Conservation (phyloP, 2,797 vertebrate species). For the Myotis vivesi region DNA sequence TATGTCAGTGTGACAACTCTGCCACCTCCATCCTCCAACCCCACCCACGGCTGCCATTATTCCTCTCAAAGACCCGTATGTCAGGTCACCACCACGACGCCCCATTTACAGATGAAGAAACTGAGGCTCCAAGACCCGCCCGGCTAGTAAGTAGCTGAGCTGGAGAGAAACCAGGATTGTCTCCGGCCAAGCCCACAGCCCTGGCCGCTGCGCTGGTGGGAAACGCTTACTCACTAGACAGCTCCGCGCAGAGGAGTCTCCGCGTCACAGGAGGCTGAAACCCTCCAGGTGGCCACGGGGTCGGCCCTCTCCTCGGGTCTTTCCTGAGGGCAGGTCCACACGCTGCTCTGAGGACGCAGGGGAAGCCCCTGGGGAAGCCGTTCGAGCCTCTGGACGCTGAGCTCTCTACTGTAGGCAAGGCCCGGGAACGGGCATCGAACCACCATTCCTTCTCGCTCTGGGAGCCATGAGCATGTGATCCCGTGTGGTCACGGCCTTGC, state of each 20-base stretch:
- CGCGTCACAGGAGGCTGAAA: neutral
- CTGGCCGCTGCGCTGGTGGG: neutral
- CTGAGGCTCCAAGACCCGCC: neutral
- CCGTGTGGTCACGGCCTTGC: neutral
- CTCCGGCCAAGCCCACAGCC: too few species aligned
- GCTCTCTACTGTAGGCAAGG: too few species aligned
- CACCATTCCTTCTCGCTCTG: neutral
- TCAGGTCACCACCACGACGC: too few species aligned
- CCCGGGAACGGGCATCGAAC: too few species aligned
- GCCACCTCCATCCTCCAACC: neutral
- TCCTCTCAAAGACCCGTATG: neutral
- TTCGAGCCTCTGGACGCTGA: neutral
- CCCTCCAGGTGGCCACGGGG: neutral
- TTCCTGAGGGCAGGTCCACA: neutral
- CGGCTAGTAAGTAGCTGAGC: too few species aligned
- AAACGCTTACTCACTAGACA: neutral
- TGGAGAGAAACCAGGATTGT: neutral
- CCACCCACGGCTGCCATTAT: neutral
- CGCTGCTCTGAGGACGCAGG: neutral
- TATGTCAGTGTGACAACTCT: neutral
- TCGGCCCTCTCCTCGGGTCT: neutral
- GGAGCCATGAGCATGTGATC: neutral
- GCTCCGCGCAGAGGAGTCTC: neutral
- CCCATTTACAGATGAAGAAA: neutral
- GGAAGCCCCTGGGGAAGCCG: neutral